Evolutionary conservation across 1,140 invertebrate species (phyloP), one percentile per base, ranked within the genome.

Genomic region (Drosophila athabasca): DNA sequence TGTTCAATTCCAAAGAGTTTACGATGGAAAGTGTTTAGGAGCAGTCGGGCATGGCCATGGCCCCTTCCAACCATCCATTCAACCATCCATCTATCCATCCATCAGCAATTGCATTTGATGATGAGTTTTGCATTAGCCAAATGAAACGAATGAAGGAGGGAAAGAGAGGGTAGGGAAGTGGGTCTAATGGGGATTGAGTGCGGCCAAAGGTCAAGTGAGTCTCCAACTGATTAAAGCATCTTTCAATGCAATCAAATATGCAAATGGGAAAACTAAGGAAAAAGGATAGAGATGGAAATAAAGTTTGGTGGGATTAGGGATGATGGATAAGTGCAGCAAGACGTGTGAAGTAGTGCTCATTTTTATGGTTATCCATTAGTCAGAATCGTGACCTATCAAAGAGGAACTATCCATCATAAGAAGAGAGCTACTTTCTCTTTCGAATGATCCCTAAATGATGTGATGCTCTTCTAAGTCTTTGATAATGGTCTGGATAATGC

Each of bases 11-110:
- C 26, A 54, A 41, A 51, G 71, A 76, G 73, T 76, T 76, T 68
- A 76, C 73, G 62, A 76, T 76, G 55, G 73, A 76, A 76, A 76
- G 73, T 76, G 51, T 61, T 71, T 45, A 8, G 44, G 51, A 58
- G 72, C 60, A 71, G 62, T 69, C 66, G 55, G 49, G 50, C 65
- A 64, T 62, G 41, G 48, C 58, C 49, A 24, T 24, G 24, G 19
- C 57, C 2, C n/a, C 41, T 17, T 15, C 29, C 49, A 7, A 17
- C 15, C 51, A 43, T 17, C 49, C 58, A 19, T 49, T 1, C 15
- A 24, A 19, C 9, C 29, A 31, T 4, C 50, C 41, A 8, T 39
- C 22, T 44, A 43, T 17, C 50, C 35, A 15, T 52, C 35, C 48
- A 29, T 55, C 62, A 67, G 52, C 43, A 68, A 68, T 68, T 67